Evolutionary conservation across 2,888 invertebrate genomes (phyloP), one percentile per base, ranked within the genome.

Genomic region (Macrosiphum euphorbiae): DNA sequence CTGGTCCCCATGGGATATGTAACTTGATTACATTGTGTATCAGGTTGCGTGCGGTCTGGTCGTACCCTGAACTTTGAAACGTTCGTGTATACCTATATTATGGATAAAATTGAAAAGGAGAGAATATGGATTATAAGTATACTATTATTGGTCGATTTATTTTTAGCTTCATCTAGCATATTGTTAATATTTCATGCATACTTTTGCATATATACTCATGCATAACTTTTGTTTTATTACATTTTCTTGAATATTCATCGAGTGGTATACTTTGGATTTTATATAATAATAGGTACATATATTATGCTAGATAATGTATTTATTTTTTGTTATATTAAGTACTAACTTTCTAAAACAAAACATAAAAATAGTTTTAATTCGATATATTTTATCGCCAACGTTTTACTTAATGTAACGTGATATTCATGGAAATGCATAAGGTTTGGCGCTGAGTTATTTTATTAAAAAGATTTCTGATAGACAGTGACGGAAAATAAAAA

Each of bases 401-500:
- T 92, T 88, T 88, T 20, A 44, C 52, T 55, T 92, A 50, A 88
- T 92, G 78, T 78, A 55, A 78, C 13, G 78, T 92, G 87, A 67
- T 55, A 52, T 92, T 92, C n/a, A 24, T 78, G 78, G 26, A 92
- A 88, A 88, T 92, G 24, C 78, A 78, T 67, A 88, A 52, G 88
- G 88, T 92, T 92, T 92, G n/a, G 88, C 16, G 41, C n/a, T n/a
- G 11, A 88, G 20, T 92, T 61, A 67, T 92, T 52, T 52, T 41
- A 67, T 88, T 88, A 55, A 41, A 88, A 92, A 41, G 78, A 88
- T 88, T 88, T 78, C 78, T 44, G 78, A 87, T 87, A 3, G 41
- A 88, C 78, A 78, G 92, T 78, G 92, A 92, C n/a, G 16, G 55
- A 20, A 88, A 88, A 92, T 88, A 88, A 92, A 92, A 92, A 88